These are phyloP conservation scores for Phaonia tiefii DNA, from an alignment of 2,888 invertebrate species.

Conservation along the genomic window DNA sequence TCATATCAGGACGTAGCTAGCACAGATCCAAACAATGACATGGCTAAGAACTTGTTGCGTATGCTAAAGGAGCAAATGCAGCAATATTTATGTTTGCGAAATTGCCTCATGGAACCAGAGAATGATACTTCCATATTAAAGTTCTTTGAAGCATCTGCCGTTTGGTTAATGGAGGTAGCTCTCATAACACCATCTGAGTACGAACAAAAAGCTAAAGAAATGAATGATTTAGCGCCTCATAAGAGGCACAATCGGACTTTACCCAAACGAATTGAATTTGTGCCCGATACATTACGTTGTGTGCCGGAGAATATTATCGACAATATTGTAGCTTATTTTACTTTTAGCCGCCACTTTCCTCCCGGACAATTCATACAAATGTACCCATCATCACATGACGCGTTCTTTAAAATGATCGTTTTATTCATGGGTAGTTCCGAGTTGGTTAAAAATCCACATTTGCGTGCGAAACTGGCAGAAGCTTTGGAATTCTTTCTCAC, in stretches of 20 bases:
- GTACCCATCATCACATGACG: slow-evolving; percentile 82
- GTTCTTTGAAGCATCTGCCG: slow-evolving; percentile 90
- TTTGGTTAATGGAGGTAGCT: slow-evolving; percentile 93
- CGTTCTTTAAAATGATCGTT: slow-evolving; percentile 88
- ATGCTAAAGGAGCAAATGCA: slow-evolving; percentile 86
- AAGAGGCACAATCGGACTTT: slow-evolving; percentile 77
- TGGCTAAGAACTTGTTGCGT: slow-evolving; percentile 84
- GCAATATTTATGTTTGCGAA: slow-evolving; percentile 86
- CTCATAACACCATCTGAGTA: slow-evolving; percentile 80
- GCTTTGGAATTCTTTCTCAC: slow-evolving; percentile 93
- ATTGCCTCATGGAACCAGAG: slow-evolving; percentile 88
- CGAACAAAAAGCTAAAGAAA: slow-evolving; percentile 73
- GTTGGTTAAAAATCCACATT: slow-evolving; percentile 93
- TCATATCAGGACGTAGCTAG: slow-evolving; percentile 86
- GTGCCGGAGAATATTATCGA: slow-evolving; percentile 95
- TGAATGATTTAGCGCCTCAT: slow-evolving; percentile 84
- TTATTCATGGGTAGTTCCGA: slow-evolving; percentile 93
- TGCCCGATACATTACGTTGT: slow-evolving; percentile 88
- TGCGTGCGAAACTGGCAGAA: slow-evolving; percentile 94
- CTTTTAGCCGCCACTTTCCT: slow-evolving; percentile 86
- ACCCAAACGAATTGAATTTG: slow-evolving; percentile 84
- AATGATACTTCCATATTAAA: slow-evolving; percentile 86
- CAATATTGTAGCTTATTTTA: slow-evolving; percentile 91
- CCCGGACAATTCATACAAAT: slow-evolving; percentile 85
- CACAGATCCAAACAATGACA: slow-evolving; percentile 83